phyloP scores from a whole-genome alignment of 1,140 invertebrate genomes.

The Calliphora vicina region DNA sequence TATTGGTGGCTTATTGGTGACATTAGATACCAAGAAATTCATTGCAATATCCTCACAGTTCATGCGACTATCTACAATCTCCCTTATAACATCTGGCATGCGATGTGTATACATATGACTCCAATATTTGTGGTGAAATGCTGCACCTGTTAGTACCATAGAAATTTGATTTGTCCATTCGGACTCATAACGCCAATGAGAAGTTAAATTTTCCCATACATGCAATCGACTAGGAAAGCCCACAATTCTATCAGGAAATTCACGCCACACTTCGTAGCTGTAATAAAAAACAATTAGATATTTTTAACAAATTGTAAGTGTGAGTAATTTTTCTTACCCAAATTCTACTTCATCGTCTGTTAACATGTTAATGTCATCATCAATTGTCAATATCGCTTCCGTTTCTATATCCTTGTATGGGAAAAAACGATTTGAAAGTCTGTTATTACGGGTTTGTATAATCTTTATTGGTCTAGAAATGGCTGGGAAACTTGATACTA shows the following conservation, averaged over 20 bases:
- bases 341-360: constrained; percentile 93
- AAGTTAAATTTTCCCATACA: constrained; percentile 85
- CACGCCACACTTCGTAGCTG: constrained; percentile 86
- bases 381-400: constrained; percentile 89
- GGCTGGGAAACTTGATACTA: constrained; percentile 86
- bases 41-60: constrained; percentile 99
- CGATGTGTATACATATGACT: constrained; percentile 86
- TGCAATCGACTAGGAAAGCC: constrained; percentile 91
- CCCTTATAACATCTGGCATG: constrained; percentile 80
- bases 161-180: constrained; percentile 95
- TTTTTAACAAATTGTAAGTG: neutral
- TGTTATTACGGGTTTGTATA: constrained; percentile 89
- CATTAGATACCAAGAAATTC: constrained; percentile 98
- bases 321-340: constrained; percentile 67
- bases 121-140: constrained; percentile 94
- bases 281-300: constrained; percentile 37
- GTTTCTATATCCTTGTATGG: constrained; percentile 94
- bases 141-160: constrained; percentile 92
- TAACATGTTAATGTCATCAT: constrained; percentile 95
- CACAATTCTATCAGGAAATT: constrained; percentile 92
- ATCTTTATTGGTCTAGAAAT: constrained; percentile 89
- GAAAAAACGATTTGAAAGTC: constrained; percentile 92
- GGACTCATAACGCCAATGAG: constrained; percentile 88
- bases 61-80: constrained; percentile 91
- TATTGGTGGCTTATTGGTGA: constrained; percentile 95